Evolutionary conservation across 1,140 invertebrate genomes (phyloP).

Genomic region (Ganaspis sp.): DNA sequence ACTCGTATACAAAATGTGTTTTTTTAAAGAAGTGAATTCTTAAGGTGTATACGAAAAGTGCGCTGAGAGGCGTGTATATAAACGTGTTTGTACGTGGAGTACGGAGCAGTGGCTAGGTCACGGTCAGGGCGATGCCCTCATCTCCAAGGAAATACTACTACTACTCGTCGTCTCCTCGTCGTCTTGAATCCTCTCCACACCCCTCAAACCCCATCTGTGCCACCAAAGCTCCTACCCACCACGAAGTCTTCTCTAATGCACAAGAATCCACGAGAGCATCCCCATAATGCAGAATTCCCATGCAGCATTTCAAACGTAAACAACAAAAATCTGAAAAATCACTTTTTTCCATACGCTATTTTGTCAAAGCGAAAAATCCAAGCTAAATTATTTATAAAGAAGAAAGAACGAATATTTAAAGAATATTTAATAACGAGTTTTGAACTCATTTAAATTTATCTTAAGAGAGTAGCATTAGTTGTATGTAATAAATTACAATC

Average conservation of each 20-base stretch:
- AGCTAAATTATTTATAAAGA: too few species aligned
- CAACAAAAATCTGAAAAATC: too few species aligned
- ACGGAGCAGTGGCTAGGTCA: slow-evolving; percentile 71
- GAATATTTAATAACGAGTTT: background rate
- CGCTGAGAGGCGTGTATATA: slow-evolving; percentile 41
- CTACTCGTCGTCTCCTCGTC: slow-evolving; percentile 41
- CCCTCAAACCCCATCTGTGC: background rate
- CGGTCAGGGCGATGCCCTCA: slow-evolving; percentile 75
- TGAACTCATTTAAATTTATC: background rate
- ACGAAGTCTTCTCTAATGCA: slow-evolving; percentile 19
- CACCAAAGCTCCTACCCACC: background rate
- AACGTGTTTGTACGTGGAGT: slow-evolving; percentile 48
- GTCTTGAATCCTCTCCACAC: slow-evolving; percentile 22
- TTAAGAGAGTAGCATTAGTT: background rate
- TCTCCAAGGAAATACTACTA: slow-evolving; percentile 56
- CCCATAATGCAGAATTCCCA: background rate
- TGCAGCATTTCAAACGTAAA: background rate
- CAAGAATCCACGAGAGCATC: background rate
- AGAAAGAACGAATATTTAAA: too few species aligned
- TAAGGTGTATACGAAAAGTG: slow-evolving; percentile 40
- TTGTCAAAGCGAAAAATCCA: background rate
- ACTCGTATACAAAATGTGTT: too few species aligned
- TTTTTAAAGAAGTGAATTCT: too few species aligned
- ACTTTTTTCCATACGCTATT: too few species aligned
- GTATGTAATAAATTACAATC: slow-evolving; percentile 39